Conservation (phyloP, 2,888 invertebrate genomes). For the Melangyna quadrimaculata region DNA sequence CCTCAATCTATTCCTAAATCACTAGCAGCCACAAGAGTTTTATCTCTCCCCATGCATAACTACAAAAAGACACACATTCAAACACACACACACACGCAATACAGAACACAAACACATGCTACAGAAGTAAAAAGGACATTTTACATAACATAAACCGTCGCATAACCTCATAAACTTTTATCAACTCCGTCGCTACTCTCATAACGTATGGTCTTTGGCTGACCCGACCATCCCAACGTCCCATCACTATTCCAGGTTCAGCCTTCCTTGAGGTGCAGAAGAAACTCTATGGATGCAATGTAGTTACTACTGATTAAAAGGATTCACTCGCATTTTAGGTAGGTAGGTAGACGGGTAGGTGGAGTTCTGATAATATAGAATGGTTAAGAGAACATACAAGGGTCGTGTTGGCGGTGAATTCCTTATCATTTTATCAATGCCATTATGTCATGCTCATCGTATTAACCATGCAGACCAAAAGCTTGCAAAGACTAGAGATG, state of each 20-base stretch:
- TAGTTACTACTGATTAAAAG: constrained; percentile 7
- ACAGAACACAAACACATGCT: too few species aligned
- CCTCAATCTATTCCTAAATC: constrained; percentile 28
- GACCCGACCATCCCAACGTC: background rate
- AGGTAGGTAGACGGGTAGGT: too few species aligned
- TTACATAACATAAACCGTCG: constrained; percentile 45
- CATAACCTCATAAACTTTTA: constrained; percentile 55
- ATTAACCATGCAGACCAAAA: constrained; percentile 43
- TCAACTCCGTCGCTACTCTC: constrained; percentile 26
- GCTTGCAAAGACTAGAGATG: constrained; percentile 2
- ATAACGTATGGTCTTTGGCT: background rate
- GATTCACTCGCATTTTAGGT: constrained; percentile 13
- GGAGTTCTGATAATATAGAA: background rate
- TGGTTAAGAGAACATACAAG: constrained; percentile 36
- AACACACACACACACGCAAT: background rate
- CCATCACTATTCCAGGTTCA: background rate
- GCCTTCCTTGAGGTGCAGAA: background rate
- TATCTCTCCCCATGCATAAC: constrained; percentile 33
- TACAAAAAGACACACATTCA: background rate
- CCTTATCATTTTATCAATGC: constrained; percentile 70
- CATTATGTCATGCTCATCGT: constrained; percentile 63
- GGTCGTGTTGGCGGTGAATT: constrained; percentile 58
- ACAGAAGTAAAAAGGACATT: constrained; percentile 30
- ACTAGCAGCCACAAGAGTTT: constrained; percentile 29
- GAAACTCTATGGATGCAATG: background rate